A percentile compares a stretch with the other conserved stretches of the same genome.
Evolutionary conservation across 2,888 invertebrate species (phyloP).

Genomic region (Periphyllus acericola): DNA sequence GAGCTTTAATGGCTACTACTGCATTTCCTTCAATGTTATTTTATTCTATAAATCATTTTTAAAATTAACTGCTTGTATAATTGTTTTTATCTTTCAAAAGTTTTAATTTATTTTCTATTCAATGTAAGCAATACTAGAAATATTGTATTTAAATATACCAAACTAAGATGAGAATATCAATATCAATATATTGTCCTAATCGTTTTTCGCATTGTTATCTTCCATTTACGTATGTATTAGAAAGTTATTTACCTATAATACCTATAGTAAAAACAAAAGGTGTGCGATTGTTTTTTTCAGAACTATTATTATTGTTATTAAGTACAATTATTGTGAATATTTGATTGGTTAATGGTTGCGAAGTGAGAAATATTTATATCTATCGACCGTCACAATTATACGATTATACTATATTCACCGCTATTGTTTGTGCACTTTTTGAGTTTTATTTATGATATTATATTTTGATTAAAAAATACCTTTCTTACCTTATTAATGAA

Average conservation of each 20-base stretch:
- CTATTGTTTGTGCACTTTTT: slow-evolving; percentile 26
- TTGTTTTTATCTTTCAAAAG: not conserved
- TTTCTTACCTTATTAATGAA: slow-evolving; percentile 3
- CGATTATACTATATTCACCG: not conserved
- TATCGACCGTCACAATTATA: not conserved
- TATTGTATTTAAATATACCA: not conserved
- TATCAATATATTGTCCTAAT: not conserved
- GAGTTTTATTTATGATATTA: not conserved
- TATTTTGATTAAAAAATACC: slow-evolving; percentile 6
- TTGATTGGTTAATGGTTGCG: not conserved
- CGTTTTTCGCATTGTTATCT: slow-evolving; percentile 25
- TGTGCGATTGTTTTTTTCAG: slow-evolving; percentile 18
- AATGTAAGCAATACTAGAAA: slow-evolving; percentile 54
- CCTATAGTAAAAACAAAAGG: slow-evolving; percentile 21
- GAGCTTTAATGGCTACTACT: not conserved
- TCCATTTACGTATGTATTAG: slow-evolving; percentile 25
- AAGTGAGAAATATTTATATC: not conserved
- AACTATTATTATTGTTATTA: not conserved
- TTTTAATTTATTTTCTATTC: slow-evolving; percentile 23
- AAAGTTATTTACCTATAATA: not conserved
- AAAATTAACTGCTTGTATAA: slow-evolving; percentile 33
- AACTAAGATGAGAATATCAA: not conserved
- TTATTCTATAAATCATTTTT: slow-evolving; percentile 15
- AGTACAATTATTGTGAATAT: not conserved
- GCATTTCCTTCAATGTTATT: not conserved